Conservation (phyloP, 2,113 vertebrate genomes). For the Tetrao urogallus region DNA sequence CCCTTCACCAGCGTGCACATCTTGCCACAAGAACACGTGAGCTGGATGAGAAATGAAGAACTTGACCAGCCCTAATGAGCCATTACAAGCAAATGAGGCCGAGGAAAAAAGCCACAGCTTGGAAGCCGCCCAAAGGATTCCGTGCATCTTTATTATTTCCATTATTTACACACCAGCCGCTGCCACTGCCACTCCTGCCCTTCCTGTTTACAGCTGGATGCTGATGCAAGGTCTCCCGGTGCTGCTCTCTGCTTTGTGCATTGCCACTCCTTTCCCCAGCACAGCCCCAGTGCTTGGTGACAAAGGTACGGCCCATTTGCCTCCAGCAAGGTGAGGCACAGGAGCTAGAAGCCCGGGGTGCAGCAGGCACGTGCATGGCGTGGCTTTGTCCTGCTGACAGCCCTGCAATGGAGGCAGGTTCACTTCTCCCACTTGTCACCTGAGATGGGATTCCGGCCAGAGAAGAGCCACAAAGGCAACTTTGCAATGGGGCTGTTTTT, state of each 20-base stretch:
- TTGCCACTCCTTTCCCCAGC: background rate
- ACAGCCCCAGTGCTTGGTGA: fast-evolving
- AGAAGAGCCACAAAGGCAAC: too few species aligned
- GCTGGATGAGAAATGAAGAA: slow-evolving; percentile 58
- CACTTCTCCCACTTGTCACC: background rate
- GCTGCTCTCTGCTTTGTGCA: background rate
- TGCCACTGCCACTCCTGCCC: background rate
- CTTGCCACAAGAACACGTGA: background rate
- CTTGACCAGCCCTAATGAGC: slow-evolving; percentile 64
- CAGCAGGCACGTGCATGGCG: background rate
- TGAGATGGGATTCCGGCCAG: background rate
- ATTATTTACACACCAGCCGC: background rate
- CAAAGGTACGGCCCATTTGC: background rate
- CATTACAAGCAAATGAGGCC: slow-evolving; percentile 64
- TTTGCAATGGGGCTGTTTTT: background rate
- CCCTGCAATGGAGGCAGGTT: fast-evolving
- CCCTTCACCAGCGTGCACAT: background rate
- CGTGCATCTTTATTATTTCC: slow-evolving; percentile 45
- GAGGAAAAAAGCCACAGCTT: slow-evolving; percentile 25
- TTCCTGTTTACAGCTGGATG: background rate
- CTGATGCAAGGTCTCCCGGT: background rate
- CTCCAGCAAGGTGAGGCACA: background rate
- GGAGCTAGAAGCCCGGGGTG: background rate
- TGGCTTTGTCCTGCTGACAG: background rate
- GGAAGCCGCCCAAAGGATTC: slow-evolving; percentile 28